Evolutionary conservation across 2,888 invertebrate genomes (phyloP).

Genomic region (Onchidella celtica): DNA sequence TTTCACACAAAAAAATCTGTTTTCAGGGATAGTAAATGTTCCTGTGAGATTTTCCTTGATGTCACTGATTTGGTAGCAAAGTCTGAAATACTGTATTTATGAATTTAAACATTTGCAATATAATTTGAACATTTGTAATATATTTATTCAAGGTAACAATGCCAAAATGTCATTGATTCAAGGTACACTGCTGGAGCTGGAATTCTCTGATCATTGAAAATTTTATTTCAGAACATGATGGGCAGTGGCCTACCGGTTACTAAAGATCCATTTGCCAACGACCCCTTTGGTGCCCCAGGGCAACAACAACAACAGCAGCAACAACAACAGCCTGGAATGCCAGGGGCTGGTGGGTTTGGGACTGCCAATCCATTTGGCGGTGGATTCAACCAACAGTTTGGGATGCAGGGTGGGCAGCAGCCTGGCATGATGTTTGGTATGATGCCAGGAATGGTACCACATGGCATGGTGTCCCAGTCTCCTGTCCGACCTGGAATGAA

Average conservation of each 20-base stretch:
- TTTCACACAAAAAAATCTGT: no score
- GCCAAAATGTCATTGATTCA: no score
- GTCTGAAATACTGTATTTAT: no score
- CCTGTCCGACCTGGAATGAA: constrained; percentile 46
- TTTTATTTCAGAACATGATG: constrained; percentile 31
- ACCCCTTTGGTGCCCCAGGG: constrained; percentile 55
- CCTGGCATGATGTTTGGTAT: constrained; percentile 3
- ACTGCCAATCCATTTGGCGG: constrained; percentile 40
- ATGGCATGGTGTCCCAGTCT: constrained; percentile 44
- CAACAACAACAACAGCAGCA: no score
- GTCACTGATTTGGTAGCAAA: no score
- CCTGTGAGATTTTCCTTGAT: no score
- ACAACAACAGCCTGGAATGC: constrained; percentile 23
- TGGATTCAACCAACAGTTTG: constrained; percentile 33
- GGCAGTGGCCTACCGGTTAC: constrained; percentile 52
- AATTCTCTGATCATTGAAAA: no score
- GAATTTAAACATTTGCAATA: no score
- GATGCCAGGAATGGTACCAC: constrained; percentile 19
- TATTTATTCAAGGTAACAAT: no score
- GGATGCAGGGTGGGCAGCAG: constrained; percentile 19
- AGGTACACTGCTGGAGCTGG: no score
- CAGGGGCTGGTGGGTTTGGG: not conserved
- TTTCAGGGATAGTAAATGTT: no score
- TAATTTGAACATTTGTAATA: no score
- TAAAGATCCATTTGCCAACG: constrained; percentile 62